Percentiles rank a stretch among this genome's conserved stretches.
Conservation (phyloP, 2,888 invertebrate species). For the Aphidoletes aphidimyza region DNA sequence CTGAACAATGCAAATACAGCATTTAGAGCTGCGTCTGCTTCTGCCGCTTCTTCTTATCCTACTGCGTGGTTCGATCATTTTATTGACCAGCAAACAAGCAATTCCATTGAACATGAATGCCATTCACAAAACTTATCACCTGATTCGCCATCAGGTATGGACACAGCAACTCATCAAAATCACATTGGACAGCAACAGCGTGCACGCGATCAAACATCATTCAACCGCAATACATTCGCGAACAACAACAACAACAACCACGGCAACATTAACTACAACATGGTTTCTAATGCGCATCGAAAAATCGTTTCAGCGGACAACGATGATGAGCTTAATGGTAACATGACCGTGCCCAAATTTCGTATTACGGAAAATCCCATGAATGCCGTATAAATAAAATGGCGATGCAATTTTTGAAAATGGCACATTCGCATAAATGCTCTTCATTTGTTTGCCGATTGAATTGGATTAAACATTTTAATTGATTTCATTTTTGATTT, state of each 20-base stretch:
- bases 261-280: background rate
- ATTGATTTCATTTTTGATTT: too few relatives aligned
- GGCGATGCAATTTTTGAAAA: too few relatives aligned
- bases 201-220: background rate
- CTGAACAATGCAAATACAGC: constrained; percentile 56
- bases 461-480: too few relatives aligned
- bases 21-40: constrained; percentile 57
- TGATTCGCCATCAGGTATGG: constrained; percentile 25
- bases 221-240: background rate
- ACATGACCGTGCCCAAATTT: constrained; percentile 59
- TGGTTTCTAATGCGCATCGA: constrained; percentile 47
- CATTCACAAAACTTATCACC: constrained; percentile 34
- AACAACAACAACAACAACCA: background rate
- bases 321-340: constrained; percentile 10
- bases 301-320: background rate
- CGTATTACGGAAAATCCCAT: constrained; percentile 67
- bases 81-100: constrained; percentile 13
- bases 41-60: constrained; percentile 46
- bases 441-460: too few relatives aligned
- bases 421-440: too few relatives aligned
- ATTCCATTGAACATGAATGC: constrained; percentile 15
- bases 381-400: constrained; percentile 59
- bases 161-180: background rate
- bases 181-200: background rate
- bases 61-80: constrained; percentile 40